Percentiles rank a stretch among this genome's conserved stretches.
Conservation (phyloP, 2,113 vertebrate species). For the Spilogale gracilis region DNA sequence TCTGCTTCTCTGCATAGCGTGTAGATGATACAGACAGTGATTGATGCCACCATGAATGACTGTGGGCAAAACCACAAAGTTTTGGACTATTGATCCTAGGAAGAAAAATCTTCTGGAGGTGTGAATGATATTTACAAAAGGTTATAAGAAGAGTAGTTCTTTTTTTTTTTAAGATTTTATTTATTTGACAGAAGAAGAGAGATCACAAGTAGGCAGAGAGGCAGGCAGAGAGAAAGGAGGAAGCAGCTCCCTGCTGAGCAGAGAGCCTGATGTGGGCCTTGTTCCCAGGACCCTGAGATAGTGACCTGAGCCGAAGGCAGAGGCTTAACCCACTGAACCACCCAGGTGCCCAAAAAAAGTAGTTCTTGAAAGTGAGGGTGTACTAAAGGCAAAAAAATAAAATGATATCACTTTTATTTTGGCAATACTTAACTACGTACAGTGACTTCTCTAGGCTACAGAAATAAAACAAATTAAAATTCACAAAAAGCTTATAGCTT, state of each 20-base stretch:
- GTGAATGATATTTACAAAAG: neutral
- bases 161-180: too few species aligned
- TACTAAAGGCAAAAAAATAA: neutral
- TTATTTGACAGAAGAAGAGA: too few species aligned
- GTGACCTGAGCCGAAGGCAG: too few species aligned
- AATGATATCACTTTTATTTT: neutral
- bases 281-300: too few species aligned
- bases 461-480: neutral
- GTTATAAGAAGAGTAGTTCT: neutral
- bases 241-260: too few species aligned
- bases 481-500: neutral
- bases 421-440: neutral
- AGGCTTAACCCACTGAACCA: too few species aligned
- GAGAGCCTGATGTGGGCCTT: too few species aligned
- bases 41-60: neutral
- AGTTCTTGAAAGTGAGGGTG: neutral
- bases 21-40: neutral
- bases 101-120: neutral
- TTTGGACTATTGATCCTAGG: neutral
- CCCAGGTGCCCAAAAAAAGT: too few species aligned
- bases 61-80: neutral
- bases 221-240: too few species aligned
- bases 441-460: neutral
- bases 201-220: too few species aligned
- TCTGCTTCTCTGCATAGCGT: neutral